These are phyloP conservation scores for Dasysyrphus albostriatus DNA, from an alignment of 2,888 invertebrate genomes.

Conservation along the genomic window DNA sequence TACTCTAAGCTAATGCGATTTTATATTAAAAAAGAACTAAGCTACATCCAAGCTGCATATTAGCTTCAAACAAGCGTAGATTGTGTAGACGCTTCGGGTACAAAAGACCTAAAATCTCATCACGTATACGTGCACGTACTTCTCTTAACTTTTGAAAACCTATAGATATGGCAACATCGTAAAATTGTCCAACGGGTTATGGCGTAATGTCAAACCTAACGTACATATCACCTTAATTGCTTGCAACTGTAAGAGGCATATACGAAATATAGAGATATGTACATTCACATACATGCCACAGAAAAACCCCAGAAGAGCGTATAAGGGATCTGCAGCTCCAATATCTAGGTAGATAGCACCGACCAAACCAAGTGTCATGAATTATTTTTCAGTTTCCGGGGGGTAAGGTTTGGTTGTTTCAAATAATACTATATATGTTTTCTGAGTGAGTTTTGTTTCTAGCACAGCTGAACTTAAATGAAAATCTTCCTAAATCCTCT, in stretches of 20 bases:
- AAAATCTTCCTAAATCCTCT: slow-evolving; percentile 47
- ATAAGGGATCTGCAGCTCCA: slow-evolving; percentile 1
- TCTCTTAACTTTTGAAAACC: not conserved
- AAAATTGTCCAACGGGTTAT: slow-evolving; percentile 2
- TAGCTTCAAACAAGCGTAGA: too few relatives aligned
- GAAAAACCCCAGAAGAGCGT: slow-evolving; percentile 1
- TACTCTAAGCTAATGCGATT: too few relatives aligned
- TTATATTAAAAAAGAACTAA: too few relatives aligned
- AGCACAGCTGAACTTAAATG: slow-evolving; percentile 24
- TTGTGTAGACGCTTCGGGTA: too few relatives aligned
- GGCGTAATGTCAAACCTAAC: slow-evolving; percentile 7
- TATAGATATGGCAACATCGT: slow-evolving; percentile 18
- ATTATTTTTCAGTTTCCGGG: slow-evolving; percentile 50
- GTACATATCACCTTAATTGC: slow-evolving; percentile 27
- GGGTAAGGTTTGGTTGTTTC: slow-evolving; percentile 10
- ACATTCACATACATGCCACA: slow-evolving; percentile 24
- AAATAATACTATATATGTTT: slow-evolving; percentile 22
- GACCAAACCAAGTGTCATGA: slow-evolving; percentile 41
- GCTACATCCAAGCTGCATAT: too few relatives aligned
- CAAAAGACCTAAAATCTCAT: too few relatives aligned
- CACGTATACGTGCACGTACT: too few relatives aligned
- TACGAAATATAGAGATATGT: not conserved
- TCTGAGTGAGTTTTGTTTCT: slow-evolving; percentile 10
- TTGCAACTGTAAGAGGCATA: slow-evolving; percentile 14
- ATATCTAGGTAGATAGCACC: not conserved